A percentile compares a stretch with the other conserved stretches of the same genome.
These are phyloP conservation scores for Octodonta nipae DNA, from an alignment of 2,888 invertebrate genomes.

Conservation along the genomic window DNA sequence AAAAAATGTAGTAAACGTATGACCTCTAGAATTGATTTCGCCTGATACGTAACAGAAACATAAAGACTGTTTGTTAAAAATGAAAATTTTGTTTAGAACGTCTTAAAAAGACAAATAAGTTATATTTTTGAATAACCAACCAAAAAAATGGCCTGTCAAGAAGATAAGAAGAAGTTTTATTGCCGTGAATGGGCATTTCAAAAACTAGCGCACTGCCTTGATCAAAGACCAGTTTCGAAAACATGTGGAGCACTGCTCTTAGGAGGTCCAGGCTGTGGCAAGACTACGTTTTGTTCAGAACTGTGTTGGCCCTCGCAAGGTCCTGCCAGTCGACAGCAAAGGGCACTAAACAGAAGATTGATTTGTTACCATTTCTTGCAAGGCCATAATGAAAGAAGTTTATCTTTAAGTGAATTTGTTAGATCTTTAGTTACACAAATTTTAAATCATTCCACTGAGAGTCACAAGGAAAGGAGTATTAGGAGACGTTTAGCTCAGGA, in stretches of 20 bases:
- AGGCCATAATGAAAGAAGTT: constrained; percentile 71
- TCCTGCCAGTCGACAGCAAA: constrained; percentile 53
- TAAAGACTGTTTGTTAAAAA: constrained; percentile 19
- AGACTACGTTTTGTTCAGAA: constrained; percentile 79
- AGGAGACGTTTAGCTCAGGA: constrained; percentile 28
- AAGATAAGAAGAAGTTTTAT: constrained; percentile 64
- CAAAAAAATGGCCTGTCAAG: constrained; percentile 28
- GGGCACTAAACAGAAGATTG: constrained; percentile 61
- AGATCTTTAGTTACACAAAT: constrained; percentile 74
- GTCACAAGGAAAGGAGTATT: constrained; percentile 35
- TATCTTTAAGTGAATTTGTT: constrained; percentile 76
- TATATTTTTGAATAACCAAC: not conserved
- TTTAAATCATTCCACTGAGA: constrained; percentile 51
- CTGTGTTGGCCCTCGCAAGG: constrained; percentile 57
- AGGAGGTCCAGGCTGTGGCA: constrained; percentile 84
- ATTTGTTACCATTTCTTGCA: constrained; percentile 81
- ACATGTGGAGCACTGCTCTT: constrained; percentile 79
- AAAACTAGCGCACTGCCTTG: constrained; percentile 81
- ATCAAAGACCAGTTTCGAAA: constrained; percentile 72
- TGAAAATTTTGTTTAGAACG: constrained; percentile 11
- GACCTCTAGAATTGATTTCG: constrained; percentile 6
- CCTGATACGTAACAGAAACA: constrained; percentile 18
- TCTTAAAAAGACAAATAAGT: constrained; percentile 20
- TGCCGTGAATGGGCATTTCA: constrained; percentile 93
- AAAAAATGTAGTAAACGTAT: constrained; percentile 10